Conservation (phyloP, 2,797 vertebrate species). For the Trematocara caparti region DNA sequence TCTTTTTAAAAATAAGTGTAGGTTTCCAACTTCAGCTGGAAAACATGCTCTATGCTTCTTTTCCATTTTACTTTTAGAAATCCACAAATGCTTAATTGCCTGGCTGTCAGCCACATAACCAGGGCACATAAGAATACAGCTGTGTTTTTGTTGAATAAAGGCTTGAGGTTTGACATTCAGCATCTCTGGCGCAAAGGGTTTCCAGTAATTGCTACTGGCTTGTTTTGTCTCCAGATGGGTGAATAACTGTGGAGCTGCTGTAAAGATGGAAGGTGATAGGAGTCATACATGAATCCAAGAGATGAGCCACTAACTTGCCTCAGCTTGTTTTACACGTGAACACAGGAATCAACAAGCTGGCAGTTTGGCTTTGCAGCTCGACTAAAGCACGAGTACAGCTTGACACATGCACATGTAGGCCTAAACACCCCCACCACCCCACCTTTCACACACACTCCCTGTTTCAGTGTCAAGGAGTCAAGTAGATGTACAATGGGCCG, state of each 20-base stretch:
- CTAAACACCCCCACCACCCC: background rate
- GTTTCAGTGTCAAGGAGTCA: conserved; percentile 38
- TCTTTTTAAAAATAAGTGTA: background rate
- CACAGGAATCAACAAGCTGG: conserved; percentile 11
- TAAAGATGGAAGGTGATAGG: conserved; percentile 29
- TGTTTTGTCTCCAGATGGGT: conserved; percentile 25
- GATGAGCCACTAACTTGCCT: conserved; percentile 30
- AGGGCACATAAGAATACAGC: background rate
- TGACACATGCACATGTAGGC: background rate
- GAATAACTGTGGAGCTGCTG: conserved; percentile 22
- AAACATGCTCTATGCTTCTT: background rate
- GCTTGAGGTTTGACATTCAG: background rate
- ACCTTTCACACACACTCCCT: background rate
- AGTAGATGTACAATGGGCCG: conserved; percentile 64
- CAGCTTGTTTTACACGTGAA: conserved; percentile 35
- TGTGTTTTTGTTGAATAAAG: conserved; percentile 9
- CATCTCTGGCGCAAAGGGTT: background rate
- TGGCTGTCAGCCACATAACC: background rate
- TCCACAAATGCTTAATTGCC: background rate
- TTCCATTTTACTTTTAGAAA: conserved; percentile 13
- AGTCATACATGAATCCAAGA: background rate
- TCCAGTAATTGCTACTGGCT: conserved; percentile 13
- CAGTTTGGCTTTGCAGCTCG: conserved; percentile 20
- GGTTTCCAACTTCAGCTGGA: background rate
- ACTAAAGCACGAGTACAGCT: conserved; percentile 13